Evolutionary conservation across 2,888 invertebrate genomes (phyloP).

Genomic region (Drosophila recens): DNA sequence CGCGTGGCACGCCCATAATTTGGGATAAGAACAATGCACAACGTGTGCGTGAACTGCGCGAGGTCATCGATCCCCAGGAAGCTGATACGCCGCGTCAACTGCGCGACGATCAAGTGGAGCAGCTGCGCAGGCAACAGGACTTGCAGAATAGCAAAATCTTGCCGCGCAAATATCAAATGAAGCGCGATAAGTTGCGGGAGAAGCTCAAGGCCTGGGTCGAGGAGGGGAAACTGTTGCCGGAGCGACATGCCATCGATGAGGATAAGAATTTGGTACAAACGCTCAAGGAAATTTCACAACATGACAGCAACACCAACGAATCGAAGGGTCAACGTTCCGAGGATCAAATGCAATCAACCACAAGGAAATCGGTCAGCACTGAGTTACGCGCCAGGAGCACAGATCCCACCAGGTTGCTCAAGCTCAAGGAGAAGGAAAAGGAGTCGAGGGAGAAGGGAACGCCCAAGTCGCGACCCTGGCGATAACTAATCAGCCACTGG

Average conservation of each 20-base stretch:
- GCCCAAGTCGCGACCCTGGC: constrained; percentile 24
- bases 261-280: background rate
- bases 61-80: background rate
- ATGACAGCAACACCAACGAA: background rate
- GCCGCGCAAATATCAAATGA: constrained; percentile 27
- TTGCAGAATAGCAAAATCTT: constrained; percentile 25
- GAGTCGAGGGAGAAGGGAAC: constrained; percentile 7
- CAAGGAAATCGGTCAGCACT: background rate
- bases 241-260: background rate
- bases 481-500: constrained; percentile 6
- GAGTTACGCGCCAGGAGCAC: background rate
- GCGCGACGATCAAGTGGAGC: constrained; percentile 29
- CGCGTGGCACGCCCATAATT: constrained; percentile 1
- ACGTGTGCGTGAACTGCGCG: constrained; percentile 22
- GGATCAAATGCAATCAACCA: background rate
- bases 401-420: background rate
- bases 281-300: too few relatives aligned
- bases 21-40: constrained; percentile 31
- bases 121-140: constrained; percentile 33
- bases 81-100: background rate
- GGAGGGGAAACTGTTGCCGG: constrained; percentile 28
- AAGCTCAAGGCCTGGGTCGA: constrained; percentile 35
- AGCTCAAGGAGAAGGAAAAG: background rate
- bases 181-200: constrained; percentile 24
- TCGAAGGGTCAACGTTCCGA: background rate